Evolutionary conservation across 1,140 invertebrate genomes (phyloP), one percentile per base, ranked within the genome.

Genomic region (Drosophila arawakana): DNA sequence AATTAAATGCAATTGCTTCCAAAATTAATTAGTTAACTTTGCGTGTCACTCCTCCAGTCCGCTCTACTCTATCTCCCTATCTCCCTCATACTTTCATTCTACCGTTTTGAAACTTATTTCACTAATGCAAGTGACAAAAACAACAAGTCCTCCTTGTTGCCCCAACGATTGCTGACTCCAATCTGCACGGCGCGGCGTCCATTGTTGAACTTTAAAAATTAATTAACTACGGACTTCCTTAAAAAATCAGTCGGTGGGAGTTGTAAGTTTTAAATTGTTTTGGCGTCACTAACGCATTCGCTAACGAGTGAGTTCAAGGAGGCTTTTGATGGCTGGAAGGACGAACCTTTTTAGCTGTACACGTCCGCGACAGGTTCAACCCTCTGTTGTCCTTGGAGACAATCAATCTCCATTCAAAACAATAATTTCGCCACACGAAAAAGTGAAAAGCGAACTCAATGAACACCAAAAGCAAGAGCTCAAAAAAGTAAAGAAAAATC

Each of bases 381-480:
- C 43, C 61, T 66, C 65, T 72, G 86, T 90, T 78, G 83, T 91
- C 89, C 89, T 89, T 91, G 81, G 80, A 80, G 83, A 89, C 84
- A 91, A 91, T 91, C 88, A 89, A 90, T 91, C 80, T 91, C 80
- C 83, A 91, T 91, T 91, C 72, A 91, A 84, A 81, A 85, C 80
- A 91, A 91, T 91, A 84, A 91, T 88, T 88, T 88, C 76, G 61
- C 67, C 72, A 65, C 65, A 73, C 70, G 39, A 80, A 80, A 88
- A 89, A 89, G 39, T 76, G 63, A 75, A 76, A 68, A 89, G 72
- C 55, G 50, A 83, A 67, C 75, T 73, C 77, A 76, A 80, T 80
- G 74, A 70, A 61, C 37, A 55, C 41, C 30, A 57, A 74, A 70
- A 55, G 67, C 41, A 75, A 74, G 70, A 69, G 59, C 47, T 67